Evolutionary conservation across 1,140 invertebrate species (phyloP), one percentile per base, ranked within the genome.

Genomic region (Atopsyche davidsoni): DNA sequence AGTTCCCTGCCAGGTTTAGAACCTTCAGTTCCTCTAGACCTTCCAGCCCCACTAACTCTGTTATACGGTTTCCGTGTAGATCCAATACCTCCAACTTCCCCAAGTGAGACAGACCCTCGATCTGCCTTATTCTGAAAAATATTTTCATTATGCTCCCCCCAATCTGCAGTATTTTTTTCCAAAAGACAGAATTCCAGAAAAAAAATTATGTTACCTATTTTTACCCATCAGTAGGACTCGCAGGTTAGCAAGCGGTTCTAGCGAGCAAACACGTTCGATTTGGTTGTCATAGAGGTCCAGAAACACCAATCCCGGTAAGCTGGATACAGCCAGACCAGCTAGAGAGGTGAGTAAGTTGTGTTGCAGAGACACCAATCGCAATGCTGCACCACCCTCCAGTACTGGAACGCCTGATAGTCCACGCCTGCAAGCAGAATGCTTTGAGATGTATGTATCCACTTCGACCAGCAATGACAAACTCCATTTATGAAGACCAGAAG

Each of bases 251-350:
- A 94, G 74, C 36, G 78, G 72, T 53, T 85, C 81, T 23, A 95
- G 71, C 49, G 79, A 85, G 32, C 78, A 79, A 39, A 96, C 86
- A 62, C 82, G 82, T 49, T 93, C 90, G 28, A 96, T 82, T 67
- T 93, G 88, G 72, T 96, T 96, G 67, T 94, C 89, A 68, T 95
- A 96, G 2, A 96, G 72, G 68, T 96, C 92, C 35, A 96, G 78
- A 63, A 94, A 94, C 19, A 96, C 90, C 32, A 94, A 69, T 66
- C 86, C 81, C 22, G 80, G 81, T 45, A 92, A 77, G 49, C 78
- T 78, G 4, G 68, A 55, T 1, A 61, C 55, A 16, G 43, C 14
- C 13, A 74, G 47, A n/a, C 72, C 72, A 9, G 67, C 57, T 32
- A 95, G 81, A 54, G 79, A 82, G 45, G 80, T 85, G 45, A 96